A percentile compares a stretch with the other conserved stretches of the same genome.
phyloP scores from a whole-genome alignment of 2,113 vertebrate genomes.

The Pipra filicauda region DNA sequence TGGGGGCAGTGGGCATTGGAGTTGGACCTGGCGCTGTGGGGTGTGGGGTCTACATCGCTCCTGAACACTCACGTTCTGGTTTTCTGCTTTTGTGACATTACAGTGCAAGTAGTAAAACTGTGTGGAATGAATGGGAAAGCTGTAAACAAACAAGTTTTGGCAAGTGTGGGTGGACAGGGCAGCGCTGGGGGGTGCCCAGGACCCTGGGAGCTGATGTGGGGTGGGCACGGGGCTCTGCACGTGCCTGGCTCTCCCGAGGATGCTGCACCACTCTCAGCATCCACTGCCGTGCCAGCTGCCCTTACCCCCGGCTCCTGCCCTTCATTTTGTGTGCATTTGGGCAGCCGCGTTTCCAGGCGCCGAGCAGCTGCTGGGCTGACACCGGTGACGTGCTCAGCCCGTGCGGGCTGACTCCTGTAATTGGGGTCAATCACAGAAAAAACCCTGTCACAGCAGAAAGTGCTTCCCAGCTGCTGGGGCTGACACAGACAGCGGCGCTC shows the following conservation, averaged over 20 bases:
- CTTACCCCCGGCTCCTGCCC: not conserved
- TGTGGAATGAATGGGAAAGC: accelerated
- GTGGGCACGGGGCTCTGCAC: accelerated
- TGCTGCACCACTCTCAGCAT: not conserved
- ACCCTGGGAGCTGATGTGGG: accelerated
- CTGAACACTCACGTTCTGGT: accelerated
- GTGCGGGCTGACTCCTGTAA: not conserved
- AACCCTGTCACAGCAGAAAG: not conserved
- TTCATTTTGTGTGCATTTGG: accelerated
- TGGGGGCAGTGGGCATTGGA: not conserved
- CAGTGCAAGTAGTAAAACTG: not conserved
- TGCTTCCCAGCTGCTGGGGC: not conserved
- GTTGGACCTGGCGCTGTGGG: accelerated
- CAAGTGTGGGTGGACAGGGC: not conserved
- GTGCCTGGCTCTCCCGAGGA: not conserved
- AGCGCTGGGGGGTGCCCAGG: not conserved
- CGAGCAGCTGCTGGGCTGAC: not conserved
- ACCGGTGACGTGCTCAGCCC: accelerated
- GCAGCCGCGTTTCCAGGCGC: not conserved
- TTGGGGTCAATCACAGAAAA: constrained; percentile 42
- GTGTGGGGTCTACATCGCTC: not conserved
- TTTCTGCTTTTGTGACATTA: not conserved
- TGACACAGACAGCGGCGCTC: not conserved
- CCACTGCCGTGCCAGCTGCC: not conserved
- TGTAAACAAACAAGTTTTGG: not conserved